Evolutionary conservation across 92 coral and sea anemone species (phyloP).

Genomic region (Muricea muricata): DNA sequence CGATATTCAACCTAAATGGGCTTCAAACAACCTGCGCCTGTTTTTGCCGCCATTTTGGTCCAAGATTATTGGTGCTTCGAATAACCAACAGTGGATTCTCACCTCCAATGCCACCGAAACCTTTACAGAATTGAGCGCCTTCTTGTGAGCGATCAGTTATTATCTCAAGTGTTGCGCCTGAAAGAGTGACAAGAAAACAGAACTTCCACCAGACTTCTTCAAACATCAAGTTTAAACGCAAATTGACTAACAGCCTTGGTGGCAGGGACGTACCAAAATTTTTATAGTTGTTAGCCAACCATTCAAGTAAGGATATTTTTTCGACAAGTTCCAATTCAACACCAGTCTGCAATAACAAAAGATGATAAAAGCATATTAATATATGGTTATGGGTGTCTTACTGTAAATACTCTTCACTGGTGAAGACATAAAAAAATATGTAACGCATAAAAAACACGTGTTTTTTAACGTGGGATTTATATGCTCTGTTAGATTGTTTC

Average conservation of each 20-base stretch:
- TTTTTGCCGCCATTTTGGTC: too few species aligned
- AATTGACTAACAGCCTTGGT: too few species aligned
- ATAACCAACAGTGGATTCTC: neutral
- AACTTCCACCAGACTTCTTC: neutral
- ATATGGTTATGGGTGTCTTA: too few species aligned
- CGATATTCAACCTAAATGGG: too few species aligned
- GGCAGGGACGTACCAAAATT: conserved; percentile 89
- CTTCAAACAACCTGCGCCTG: too few species aligned
- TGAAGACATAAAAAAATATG: too few species aligned
- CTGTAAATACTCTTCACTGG: too few species aligned
- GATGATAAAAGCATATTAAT: too few species aligned
- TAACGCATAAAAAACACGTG: too few species aligned
- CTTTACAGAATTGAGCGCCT: conserved; percentile 99
- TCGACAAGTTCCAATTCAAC: conserved; percentile 91
- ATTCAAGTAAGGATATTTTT: conserved; percentile 87
- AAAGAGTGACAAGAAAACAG: neutral
- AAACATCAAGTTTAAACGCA: neutral
- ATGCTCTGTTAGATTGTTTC: too few species aligned
- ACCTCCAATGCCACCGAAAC: conserved; percentile 99
- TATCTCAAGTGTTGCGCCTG: conserved; percentile 98
- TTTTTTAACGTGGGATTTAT: too few species aligned
- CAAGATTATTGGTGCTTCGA: too few species aligned
- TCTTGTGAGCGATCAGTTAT: conserved; percentile 98
- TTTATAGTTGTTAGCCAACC: conserved; percentile 98
- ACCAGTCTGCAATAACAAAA: conserved; percentile 71